These are phyloP conservation scores for Drosophila leontia DNA, from an alignment of 1,140 invertebrate species.

Conservation along the genomic window DNA sequence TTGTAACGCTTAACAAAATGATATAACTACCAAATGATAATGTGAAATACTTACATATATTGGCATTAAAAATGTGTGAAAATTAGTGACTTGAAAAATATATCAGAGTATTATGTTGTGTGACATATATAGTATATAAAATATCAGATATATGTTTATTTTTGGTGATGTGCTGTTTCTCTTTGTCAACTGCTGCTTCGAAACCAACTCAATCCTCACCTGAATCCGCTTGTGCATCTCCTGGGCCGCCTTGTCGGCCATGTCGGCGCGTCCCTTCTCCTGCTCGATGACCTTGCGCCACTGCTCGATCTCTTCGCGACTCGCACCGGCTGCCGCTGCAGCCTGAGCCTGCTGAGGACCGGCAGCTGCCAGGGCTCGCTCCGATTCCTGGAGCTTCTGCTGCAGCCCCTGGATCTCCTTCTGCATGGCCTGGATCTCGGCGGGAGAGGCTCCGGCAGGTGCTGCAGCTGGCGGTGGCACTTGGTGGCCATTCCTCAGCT, in stretches of 20 bases:
- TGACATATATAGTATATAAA: neutral
- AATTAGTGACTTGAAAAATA: conserved; percentile 16
- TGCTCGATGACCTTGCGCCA: conserved; percentile 91
- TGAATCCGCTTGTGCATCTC: conserved; percentile 93
- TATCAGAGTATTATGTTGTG: conserved; percentile 22
- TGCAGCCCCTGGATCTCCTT: conserved; percentile 85
- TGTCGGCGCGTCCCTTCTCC: conserved; percentile 90
- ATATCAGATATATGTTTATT: neutral
- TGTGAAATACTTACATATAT: conserved; percentile 26
- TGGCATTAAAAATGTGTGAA: conserved; percentile 27
- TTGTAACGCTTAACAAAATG: conserved; percentile 14
- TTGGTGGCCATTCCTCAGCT: conserved; percentile 86
- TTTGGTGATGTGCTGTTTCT: conserved; percentile 1
- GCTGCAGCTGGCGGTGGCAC: conserved; percentile 57
- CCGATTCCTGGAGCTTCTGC: conserved; percentile 88
- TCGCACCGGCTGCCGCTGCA: conserved; percentile 83
- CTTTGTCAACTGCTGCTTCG: neutral
- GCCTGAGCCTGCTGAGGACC: conserved; percentile 86
- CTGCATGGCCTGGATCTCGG: conserved; percentile 86
- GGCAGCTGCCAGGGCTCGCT: conserved; percentile 85
- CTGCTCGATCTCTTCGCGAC: conserved; percentile 89
- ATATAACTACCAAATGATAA: conserved; percentile 24
- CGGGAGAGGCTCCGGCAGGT: conserved; percentile 60
- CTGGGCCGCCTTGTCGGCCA: conserved; percentile 88
- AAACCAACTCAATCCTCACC: conserved; percentile 59